Percentiles rank a stretch among this genome's conserved stretches.
Evolutionary conservation across 2,113 vertebrate species (phyloP).

Genomic region (Nicator chloris): DNA sequence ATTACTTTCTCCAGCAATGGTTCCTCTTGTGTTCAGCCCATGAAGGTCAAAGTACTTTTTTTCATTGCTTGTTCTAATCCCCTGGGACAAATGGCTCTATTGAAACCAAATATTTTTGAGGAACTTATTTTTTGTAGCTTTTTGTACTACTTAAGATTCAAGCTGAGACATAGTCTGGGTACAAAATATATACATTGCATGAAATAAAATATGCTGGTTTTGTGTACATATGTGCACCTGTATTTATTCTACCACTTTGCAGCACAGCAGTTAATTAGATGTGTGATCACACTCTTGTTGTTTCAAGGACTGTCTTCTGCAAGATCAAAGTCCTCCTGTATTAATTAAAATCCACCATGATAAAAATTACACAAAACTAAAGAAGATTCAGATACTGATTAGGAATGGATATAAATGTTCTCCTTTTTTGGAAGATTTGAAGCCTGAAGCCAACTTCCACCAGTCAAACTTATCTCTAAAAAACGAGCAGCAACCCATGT

Average conservation of each 20-base stretch:
- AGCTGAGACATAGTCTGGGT: neutral
- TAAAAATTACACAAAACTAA: neutral
- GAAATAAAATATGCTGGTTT: neutral
- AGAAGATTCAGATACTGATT: neutral
- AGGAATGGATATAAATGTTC: neutral
- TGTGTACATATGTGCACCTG: neutral
- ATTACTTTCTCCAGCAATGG: neutral
- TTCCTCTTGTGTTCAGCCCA: neutral
- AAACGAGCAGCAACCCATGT: neutral
- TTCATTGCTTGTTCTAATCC: neutral
- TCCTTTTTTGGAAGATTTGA: neutral
- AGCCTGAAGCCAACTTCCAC: neutral
- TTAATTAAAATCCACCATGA: neutral
- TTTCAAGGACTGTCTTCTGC: neutral
- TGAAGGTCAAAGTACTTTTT: neutral
- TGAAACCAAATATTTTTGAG: neutral
- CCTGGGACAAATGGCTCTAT: neutral
- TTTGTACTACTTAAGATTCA: neutral
- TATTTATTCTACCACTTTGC: neutral
- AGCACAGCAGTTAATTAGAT: neutral
- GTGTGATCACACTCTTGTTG: neutral
- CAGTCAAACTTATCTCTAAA: neutral
- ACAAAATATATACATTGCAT: neutral
- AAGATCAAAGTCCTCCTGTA: neutral
- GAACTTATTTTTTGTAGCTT: neutral